phyloP scores from a whole-genome alignment of 1,140 invertebrate species.

The Papilio dardanus region DNA sequence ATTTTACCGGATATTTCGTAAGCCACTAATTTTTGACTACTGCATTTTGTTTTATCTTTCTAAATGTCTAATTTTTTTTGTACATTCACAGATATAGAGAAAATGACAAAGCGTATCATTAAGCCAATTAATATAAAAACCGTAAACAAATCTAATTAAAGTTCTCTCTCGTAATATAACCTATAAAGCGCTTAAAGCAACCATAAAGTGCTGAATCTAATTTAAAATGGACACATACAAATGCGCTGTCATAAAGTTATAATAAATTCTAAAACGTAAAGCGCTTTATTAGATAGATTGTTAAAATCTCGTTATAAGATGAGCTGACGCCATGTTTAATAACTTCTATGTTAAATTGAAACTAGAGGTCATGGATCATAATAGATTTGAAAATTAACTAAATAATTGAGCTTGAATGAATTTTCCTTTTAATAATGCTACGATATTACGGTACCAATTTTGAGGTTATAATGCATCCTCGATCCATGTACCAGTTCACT shows the following conservation, averaged over 20 bases:
- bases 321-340: not conserved
- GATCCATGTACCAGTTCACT: too few species aligned
- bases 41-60: too few species aligned
- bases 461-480: not conserved
- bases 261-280: constrained; percentile 13
- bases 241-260: constrained; percentile 1
- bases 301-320: constrained; percentile 17
- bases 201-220: constrained; percentile 11
- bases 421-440: not conserved
- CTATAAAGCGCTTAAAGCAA: not conserved
- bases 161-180: not conserved
- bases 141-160: not conserved
- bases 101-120: not conserved
- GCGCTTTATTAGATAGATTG: constrained; percentile 4
- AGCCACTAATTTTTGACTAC: too few species aligned
- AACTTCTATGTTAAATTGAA: not conserved
- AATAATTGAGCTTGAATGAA: not conserved
- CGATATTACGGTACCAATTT: not conserved
- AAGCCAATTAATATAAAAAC: not conserved
- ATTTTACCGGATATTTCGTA: not conserved
- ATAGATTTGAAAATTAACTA: not conserved
- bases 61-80: too few species aligned
- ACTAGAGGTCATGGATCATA: not conserved
- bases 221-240: constrained; percentile 11
- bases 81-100: not conserved